A percentile compares a stretch with the other conserved stretches of the same genome.
Evolutionary conservation across 2,113 vertebrate genomes (phyloP).

Genomic region (Mobula birostris): DNA sequence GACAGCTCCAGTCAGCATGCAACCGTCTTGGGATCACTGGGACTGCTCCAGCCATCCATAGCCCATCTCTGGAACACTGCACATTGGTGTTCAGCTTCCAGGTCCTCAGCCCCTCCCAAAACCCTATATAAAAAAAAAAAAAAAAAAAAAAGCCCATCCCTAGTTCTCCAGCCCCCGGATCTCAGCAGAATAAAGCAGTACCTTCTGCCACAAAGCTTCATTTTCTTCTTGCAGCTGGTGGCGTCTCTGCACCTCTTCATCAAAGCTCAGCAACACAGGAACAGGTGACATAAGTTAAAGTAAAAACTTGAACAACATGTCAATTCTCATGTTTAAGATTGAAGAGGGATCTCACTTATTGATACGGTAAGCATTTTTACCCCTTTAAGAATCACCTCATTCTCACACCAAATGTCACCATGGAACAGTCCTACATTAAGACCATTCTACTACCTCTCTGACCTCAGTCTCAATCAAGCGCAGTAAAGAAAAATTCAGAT

Average conservation of each 20-base stretch:
- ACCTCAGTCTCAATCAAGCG: neutral
- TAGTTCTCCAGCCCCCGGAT: too few relatives aligned
- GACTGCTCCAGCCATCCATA: too few relatives aligned
- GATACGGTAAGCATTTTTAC: neutral
- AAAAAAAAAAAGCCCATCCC: too few relatives aligned
- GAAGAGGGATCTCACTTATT: too few relatives aligned
- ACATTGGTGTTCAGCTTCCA: neutral
- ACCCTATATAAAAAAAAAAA: too few relatives aligned
- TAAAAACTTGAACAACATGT: neutral
- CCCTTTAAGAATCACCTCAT: neutral
- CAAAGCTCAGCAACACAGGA: constrained; percentile 85
- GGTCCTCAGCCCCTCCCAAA: neutral
- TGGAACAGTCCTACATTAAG: too few relatives aligned
- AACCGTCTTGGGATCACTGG: too few relatives aligned
- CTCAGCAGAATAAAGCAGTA: constrained; percentile 46
- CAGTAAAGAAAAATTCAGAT: too few relatives aligned
- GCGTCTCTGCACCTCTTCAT: constrained; percentile 79
- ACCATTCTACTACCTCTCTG: too few relatives aligned
- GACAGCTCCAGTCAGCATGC: too few relatives aligned
- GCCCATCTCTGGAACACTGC: too few relatives aligned
- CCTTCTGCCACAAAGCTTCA: constrained; percentile 78
- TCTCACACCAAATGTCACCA: too few relatives aligned
- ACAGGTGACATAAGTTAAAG: constrained; percentile 60
- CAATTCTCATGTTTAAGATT: neutral
- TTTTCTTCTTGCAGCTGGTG: constrained; percentile 78